Evolutionary conservation across 53 echinoderm and acorn worm species (phyloP).

Genomic region (Paracentrotus lividus): DNA sequence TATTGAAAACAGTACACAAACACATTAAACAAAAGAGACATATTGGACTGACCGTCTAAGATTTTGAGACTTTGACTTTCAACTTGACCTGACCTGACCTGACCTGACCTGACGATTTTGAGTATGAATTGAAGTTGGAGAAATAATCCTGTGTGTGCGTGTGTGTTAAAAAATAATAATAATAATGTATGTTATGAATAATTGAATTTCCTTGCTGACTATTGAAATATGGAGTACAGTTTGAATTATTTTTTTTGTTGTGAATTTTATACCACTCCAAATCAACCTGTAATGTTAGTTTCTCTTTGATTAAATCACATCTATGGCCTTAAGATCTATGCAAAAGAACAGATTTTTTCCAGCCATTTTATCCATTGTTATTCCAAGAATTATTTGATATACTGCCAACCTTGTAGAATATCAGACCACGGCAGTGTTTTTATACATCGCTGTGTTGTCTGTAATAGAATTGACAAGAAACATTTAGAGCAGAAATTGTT

Average conservation of each 20-base stretch:
- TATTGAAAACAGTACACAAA: conserved; percentile 61
- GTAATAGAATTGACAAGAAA: neutral
- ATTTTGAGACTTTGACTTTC: neutral
- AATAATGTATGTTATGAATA: conserved; percentile 48
- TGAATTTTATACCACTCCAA: conserved; percentile 53
- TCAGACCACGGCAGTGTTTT: conserved; percentile 3
- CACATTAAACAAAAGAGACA: conserved; percentile 45
- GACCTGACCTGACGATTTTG: conserved; percentile 5
- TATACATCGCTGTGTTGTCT: neutral
- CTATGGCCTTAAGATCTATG: conserved; percentile 67
- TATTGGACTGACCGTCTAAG: neutral
- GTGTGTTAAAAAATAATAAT: conserved; percentile 8
- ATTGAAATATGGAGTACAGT: conserved; percentile 57
- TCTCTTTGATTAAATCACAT: conserved; percentile 41
- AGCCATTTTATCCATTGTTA: conserved; percentile 31
- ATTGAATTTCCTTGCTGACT: conserved; percentile 38
- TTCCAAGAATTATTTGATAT: conserved; percentile 52
- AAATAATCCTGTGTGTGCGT: conserved; percentile 74
- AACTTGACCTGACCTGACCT: neutral
- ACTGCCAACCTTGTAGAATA: neutral
- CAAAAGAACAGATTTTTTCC: conserved; percentile 30
- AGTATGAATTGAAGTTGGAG: conserved; percentile 44
- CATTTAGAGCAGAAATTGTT: neutral
- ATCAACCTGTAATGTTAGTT: conserved; percentile 31
- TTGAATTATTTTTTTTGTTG: conserved; percentile 46